Conservation (phyloP, 1,140 invertebrate species). For the Lepidostoma basale region DNA sequence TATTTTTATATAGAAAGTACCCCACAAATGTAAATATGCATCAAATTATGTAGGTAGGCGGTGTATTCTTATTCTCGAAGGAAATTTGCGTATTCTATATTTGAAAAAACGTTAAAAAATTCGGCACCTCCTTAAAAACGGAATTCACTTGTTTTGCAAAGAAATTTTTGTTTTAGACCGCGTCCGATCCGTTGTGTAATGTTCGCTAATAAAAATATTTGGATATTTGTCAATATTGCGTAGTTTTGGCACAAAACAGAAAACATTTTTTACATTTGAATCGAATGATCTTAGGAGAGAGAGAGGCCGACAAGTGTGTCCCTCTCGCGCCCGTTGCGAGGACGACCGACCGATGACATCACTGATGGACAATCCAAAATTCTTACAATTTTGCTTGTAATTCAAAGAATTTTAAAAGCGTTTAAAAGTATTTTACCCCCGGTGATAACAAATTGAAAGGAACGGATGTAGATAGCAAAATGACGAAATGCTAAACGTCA, state of each 20-base stretch:
- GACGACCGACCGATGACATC: slow-evolving; percentile 1
- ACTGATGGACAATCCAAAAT: too few species aligned
- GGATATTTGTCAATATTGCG: background rate
- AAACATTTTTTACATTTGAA: background rate
- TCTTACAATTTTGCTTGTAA: background rate
- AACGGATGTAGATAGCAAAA: background rate
- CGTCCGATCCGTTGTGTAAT: too few species aligned
- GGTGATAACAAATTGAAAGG: background rate
- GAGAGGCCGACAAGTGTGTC: background rate
- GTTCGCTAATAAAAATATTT: background rate
- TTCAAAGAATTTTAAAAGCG: background rate
- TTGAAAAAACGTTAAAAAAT: too few species aligned
- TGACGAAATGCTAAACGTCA: background rate
- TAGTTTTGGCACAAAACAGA: slow-evolving; percentile 2
- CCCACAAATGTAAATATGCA: too few species aligned
- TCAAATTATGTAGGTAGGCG: background rate
- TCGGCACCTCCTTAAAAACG: too few species aligned
- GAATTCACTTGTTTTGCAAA: too few species aligned
- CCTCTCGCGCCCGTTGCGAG: background rate
- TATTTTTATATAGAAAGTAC: too few species aligned
- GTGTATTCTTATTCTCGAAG: too few species aligned
- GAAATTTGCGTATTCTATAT: too few species aligned
- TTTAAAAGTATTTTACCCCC: too few species aligned
- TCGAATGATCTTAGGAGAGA: background rate
- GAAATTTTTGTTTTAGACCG: too few species aligned